phyloP scores from a whole-genome alignment of 2,797 vertebrate genomes.

The Chelmon rostratus region DNA sequence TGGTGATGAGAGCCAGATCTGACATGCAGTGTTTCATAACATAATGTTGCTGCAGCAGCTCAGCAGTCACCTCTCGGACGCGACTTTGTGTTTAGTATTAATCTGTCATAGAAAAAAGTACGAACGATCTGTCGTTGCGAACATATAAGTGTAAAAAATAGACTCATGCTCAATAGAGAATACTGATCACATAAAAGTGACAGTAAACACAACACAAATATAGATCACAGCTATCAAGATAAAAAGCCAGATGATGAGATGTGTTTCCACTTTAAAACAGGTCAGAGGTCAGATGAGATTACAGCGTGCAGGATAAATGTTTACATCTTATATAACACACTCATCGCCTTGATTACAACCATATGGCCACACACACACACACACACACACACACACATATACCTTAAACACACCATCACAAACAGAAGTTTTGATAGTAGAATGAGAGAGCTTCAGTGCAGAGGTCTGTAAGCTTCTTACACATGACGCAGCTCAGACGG shows the following conservation, averaged over 20 bases:
- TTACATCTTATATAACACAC: conserved; percentile 49
- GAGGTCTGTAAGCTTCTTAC: conserved; percentile 30
- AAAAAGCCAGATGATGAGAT: neutral
- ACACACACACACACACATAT: conserved; percentile 5
- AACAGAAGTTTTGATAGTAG: neutral
- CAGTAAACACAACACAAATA: neutral
- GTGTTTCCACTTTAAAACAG: neutral
- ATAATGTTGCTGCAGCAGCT: conserved; percentile 1
- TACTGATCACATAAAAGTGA: neutral
- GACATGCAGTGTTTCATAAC: neutral
- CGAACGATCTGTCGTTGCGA: too few species aligned
- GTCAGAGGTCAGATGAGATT: conserved; percentile 6
- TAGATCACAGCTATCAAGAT: neutral
- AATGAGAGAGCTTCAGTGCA: neutral
- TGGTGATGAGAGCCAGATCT: conserved; percentile 13
- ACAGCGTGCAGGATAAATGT: neutral
- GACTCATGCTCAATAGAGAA: too few species aligned
- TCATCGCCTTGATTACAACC: conserved; percentile 32
- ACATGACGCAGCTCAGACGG: neutral
- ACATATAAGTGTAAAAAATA: too few species aligned
- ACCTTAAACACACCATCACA: neutral
- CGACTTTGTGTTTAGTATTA: neutral
- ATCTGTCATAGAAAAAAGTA: neutral
- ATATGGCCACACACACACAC: conserved; percentile 28
- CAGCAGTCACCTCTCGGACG: too few species aligned